phyloP scores from a whole-genome alignment of 2,888 invertebrate species.

The Nomada fucata region DNA sequence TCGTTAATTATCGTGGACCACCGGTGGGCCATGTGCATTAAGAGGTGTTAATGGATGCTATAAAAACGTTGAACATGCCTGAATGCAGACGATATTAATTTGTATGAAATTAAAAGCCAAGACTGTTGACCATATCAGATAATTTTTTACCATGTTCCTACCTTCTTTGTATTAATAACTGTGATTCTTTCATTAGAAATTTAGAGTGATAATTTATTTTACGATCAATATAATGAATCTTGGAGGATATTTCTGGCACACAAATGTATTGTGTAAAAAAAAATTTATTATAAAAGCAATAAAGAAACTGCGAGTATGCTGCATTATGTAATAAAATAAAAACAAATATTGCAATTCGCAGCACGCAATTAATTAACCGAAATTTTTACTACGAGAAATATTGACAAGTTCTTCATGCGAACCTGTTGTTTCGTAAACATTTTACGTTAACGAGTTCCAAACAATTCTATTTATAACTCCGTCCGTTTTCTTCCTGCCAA shows the following conservation, averaged over 20 bases:
- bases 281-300: no score
- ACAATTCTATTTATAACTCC: neutral
- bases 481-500: no score
- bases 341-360: neutral
- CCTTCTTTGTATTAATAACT: neutral
- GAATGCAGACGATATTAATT: neutral
- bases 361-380: no score
- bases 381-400: neutral
- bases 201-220: neutral
- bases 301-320: neutral
- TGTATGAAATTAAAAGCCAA: neutral
- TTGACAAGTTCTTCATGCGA: neutral
- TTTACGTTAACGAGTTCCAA: neutral
- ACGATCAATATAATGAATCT: neutral
- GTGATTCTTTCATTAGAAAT: neutral
- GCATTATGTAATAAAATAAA: neutral
- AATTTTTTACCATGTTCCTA: neutral
- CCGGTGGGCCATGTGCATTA: neutral
- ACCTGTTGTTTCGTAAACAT: neutral
- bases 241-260: no score
- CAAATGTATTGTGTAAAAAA: no score
- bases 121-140: neutral
- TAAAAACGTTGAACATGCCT: neutral
- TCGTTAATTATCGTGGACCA: neutral
- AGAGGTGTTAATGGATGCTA: conserved; percentile 4